Conservation (phyloP, 2,888 invertebrate species). For the Tortricodes alternella region DNA sequence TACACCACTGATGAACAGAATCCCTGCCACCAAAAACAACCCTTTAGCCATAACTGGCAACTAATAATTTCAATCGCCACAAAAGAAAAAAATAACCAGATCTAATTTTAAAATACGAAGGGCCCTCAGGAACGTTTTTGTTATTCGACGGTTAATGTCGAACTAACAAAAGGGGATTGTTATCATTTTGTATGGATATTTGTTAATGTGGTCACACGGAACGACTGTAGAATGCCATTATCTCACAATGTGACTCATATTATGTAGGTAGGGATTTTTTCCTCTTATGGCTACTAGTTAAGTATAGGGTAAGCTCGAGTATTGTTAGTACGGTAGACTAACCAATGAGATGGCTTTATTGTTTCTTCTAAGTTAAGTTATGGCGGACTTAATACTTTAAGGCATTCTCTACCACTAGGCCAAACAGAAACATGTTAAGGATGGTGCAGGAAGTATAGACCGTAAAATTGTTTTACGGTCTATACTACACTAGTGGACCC, state of each 20-base stretch:
- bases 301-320: too few relatives aligned
- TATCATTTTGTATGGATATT: constrained; percentile 77
- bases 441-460: too few relatives aligned
- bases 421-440: too few relatives aligned
- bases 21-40: constrained; percentile 41
- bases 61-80: neutral
- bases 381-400: too few relatives aligned
- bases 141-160: constrained; percentile 55
- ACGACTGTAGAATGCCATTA: constrained; percentile 73
- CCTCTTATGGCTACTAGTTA: neutral
- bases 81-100: neutral
- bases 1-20: constrained; percentile 42
- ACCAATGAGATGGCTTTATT: neutral
- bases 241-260: constrained; percentile 59
- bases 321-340: constrained; percentile 4
- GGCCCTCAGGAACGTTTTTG: constrained; percentile 51
- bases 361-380: too few relatives aligned
- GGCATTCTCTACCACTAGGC: too few relatives aligned
- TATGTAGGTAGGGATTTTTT: constrained; percentile 25
- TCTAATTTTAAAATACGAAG: neutral
- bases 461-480: too few relatives aligned
- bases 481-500: too few relatives aligned
- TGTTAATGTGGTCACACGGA: constrained; percentile 60
- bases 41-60: constrained; percentile 42
- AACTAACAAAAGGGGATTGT: constrained; percentile 76